Evolutionary conservation across 2,888 invertebrate genomes (phyloP).

Genomic region (Drosophila robusta): DNA sequence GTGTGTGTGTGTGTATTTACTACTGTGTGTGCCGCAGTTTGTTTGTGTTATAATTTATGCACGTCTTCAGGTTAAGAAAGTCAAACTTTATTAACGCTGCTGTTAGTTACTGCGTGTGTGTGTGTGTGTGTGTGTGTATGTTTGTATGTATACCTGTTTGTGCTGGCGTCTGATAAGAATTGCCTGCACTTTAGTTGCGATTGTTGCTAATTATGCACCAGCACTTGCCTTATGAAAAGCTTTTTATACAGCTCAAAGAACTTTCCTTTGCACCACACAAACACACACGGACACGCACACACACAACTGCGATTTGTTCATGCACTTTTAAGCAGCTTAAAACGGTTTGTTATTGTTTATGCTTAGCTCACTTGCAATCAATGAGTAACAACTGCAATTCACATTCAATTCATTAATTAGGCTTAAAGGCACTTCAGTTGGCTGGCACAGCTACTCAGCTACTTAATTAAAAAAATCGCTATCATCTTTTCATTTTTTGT

Average conservation of each 20-base stretch:
- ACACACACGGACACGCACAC: slow-evolving; percentile 9
- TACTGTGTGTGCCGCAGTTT: slow-evolving; percentile 33
- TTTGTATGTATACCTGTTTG: slow-evolving; percentile 29
- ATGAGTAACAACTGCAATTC: slow-evolving; percentile 8
- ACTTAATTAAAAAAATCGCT: slow-evolving; percentile 1
- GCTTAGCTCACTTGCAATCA: slow-evolving; percentile 32
- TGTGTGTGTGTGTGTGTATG: slow-evolving; percentile 5
- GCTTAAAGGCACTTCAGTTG: slow-evolving; percentile 47
- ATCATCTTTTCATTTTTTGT: slow-evolving; percentile 24
- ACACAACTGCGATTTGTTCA: not conserved
- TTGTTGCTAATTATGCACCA: slow-evolving; percentile 28
- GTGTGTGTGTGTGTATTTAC: slow-evolving; percentile 18
- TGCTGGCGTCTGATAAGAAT: slow-evolving; percentile 37
- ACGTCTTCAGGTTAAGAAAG: slow-evolving; percentile 78
- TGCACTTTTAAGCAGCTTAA: slow-evolving; percentile 41
- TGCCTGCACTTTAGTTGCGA: slow-evolving; percentile 21
- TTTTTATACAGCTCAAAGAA: slow-evolving; percentile 1
- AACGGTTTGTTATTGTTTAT: slow-evolving; percentile 21
- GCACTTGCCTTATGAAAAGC: not conserved
- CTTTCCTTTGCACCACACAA: not conserved
- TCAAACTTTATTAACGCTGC: slow-evolving; percentile 59
- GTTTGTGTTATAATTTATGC: slow-evolving; percentile 74
- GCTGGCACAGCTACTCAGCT: slow-evolving; percentile 21
- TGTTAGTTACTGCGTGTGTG: slow-evolving; percentile 10
- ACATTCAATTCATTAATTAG: slow-evolving; percentile 42